These are phyloP conservation scores for Falco peregrinus DNA, from an alignment of 2,797 vertebrate species.

Conservation along the genomic window DNA sequence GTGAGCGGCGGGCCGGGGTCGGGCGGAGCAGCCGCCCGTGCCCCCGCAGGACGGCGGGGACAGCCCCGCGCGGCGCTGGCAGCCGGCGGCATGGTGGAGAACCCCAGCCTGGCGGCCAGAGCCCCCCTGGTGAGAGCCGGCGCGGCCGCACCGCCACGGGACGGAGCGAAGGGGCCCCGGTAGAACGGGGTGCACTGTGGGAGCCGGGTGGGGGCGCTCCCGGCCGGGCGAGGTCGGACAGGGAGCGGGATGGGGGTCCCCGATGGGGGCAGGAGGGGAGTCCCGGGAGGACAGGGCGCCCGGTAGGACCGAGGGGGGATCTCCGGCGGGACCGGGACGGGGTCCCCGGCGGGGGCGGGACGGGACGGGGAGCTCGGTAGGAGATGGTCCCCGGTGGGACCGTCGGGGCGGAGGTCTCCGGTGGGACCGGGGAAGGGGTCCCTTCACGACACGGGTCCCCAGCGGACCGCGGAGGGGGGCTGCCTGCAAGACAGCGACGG, in stretches of 20 bases:
- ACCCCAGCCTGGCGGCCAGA: slow-evolving; percentile 29
- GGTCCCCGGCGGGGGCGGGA: not conserved
- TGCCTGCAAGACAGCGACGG: not conserved
- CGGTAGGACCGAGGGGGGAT: not conserved
- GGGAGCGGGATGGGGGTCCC: not conserved
- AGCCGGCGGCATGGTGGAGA: slow-evolving; percentile 42
- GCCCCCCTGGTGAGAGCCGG: slow-evolving; percentile 26
- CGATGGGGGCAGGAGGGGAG: not conserved
- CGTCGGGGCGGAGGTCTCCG: not conserved
- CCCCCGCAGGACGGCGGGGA: slow-evolving; percentile 19
- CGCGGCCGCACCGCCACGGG: slow-evolving; percentile 35
- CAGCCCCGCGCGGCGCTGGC: slow-evolving; percentile 12
- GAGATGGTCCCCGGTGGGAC: not conserved
- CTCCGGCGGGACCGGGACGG: not conserved
- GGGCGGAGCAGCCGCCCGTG: slow-evolving; percentile 37
- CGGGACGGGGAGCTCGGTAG: not conserved
- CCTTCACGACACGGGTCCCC: not conserved
- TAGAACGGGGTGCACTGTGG: slow-evolving; percentile 80
- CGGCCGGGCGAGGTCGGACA: not conserved
- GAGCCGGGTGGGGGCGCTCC: not conserved
- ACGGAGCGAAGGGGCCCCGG: not conserved
- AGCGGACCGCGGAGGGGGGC: not conserved
- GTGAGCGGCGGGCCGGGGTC: slow-evolving; percentile 17
- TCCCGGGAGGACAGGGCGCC: not conserved
- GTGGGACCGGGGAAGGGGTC: not conserved